Conservation (phyloP, 2,113 vertebrate genomes). For the Poeciliopsis prolifica region DNA sequence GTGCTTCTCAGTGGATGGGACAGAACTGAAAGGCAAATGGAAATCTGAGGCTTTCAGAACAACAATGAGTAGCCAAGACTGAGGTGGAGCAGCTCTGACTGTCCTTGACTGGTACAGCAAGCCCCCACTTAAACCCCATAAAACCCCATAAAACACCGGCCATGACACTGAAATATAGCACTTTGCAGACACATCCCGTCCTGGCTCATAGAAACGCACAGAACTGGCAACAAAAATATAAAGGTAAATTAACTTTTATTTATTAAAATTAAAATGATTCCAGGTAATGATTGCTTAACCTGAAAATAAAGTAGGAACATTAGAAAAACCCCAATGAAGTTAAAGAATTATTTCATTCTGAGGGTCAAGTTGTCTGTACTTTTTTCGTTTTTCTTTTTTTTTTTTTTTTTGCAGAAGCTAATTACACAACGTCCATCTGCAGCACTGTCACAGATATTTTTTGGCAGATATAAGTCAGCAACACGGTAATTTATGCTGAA, state of each 20-base stretch:
- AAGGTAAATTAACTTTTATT: neutral
- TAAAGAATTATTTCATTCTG: too few species aligned
- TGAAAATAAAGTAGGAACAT: neutral
- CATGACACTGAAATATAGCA: neutral
- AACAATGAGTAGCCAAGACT: neutral
- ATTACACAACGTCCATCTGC: neutral
- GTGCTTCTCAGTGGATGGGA: neutral
- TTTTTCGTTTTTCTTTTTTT: neutral
- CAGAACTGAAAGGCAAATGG: neutral
- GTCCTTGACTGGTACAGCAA: neutral
- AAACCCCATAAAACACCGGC: constrained; percentile 7
- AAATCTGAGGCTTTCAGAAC: neutral
- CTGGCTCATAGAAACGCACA: neutral
- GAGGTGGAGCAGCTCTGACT: neutral
- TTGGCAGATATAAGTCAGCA: constrained; percentile 5
- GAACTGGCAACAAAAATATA: neutral
- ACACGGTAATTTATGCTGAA: constrained; percentile 5
- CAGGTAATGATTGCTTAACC: neutral
- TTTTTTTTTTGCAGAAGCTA: neutral
- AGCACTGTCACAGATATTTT: constrained; percentile 1
- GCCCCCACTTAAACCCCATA: neutral
- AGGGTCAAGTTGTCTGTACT: too few species aligned
- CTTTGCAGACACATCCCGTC: neutral
- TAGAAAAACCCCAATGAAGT: too few species aligned
- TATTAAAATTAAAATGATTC: neutral